Percentiles rank a stretch among this genome's conserved stretches.
Conservation (phyloP, 2,888 invertebrate genomes). For the Netelia virgata region DNA sequence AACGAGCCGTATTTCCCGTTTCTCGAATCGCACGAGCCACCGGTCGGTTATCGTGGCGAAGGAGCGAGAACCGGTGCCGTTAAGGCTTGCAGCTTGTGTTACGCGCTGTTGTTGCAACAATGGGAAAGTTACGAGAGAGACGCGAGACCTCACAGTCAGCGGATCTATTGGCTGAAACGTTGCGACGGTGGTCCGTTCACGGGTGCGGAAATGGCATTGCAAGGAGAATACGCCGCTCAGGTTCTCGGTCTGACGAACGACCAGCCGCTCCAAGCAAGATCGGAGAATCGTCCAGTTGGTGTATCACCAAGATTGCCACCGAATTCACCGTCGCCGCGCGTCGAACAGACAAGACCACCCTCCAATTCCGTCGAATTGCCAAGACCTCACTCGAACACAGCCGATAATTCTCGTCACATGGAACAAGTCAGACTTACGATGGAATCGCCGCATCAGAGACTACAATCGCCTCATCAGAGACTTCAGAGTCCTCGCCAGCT, state of each 20-base stretch:
- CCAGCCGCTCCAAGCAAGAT: constrained; percentile 73
- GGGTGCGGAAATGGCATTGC: constrained; percentile 94
- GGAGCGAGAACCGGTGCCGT: constrained; percentile 85
- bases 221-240: constrained; percentile 97
- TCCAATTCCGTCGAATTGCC: constrained; percentile 81
- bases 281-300: constrained; percentile 79
- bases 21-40: constrained; percentile 95
- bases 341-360: constrained; percentile 80
- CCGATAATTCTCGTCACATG: constrained; percentile 79
- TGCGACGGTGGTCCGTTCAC: constrained; percentile 96
- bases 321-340: constrained; percentile 79
- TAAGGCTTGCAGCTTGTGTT: constrained; percentile 94
- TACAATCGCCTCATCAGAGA: constrained; percentile 82
- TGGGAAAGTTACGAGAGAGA: constrained; percentile 96
- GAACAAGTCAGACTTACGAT: constrained; percentile 81
- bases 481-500: constrained; percentile 81
- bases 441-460: constrained; percentile 82
- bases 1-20: constrained; percentile 96
- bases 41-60: constrained; percentile 89
- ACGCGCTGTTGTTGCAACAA: constrained; percentile 94
- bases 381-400: constrained; percentile 80
- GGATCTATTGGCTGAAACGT: constrained; percentile 97
- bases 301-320: constrained; percentile 81
- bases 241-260: constrained; percentile 92
- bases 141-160: constrained; percentile 93